Evolutionary conservation across 2,797 vertebrate species (phyloP), one percentile per base, ranked within the genome.

Genomic region (Anableps anableps): DNA sequence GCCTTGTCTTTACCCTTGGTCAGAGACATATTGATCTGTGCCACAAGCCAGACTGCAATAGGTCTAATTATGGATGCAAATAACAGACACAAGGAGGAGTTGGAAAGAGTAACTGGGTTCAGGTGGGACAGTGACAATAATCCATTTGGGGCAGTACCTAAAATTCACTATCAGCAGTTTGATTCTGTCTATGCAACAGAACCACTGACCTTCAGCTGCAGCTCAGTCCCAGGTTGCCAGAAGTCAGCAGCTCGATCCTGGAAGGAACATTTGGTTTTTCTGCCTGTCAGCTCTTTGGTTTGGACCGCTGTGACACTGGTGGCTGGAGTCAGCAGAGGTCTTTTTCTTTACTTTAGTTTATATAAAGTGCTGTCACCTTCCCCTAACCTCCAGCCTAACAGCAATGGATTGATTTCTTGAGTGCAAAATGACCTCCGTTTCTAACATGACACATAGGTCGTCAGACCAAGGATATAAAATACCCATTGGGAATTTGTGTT

Each of bases 241-340:
- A 93, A 93, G 94, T 94, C 94, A 94, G 93, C 91, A 91, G 68
- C 88, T 92, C 66, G 53, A 75, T 80, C 78, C 77, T 74, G 60
- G 74, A 79, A 85, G 87, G 80, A 89, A 82, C 85, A 85, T 92
- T 88, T 87, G 90, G 84, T 75, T 90, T 91, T 92, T 94, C 89
- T 90, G 90, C 90, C 84, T 51, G 93, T 95, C 94, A 95, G 94
- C 94, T 85, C 60, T 92, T 89, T 86, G 74, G 77, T 83, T 79
- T 78, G 72, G 80, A 80, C 55, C 45, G 71, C 82, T 76, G 86
- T 89, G 88, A 90, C 88, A 88, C 83, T 81, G 88, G 90, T 86
- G 88, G 82, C 86, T 43, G 55, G 82, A 89, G 91, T 94, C 93
- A 93, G 93, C 94, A 92, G 76, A 91, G 87, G 89, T 85, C 86